phyloP scores from a whole-genome alignment of 2,888 invertebrate species.

The Idaea biselata region DNA sequence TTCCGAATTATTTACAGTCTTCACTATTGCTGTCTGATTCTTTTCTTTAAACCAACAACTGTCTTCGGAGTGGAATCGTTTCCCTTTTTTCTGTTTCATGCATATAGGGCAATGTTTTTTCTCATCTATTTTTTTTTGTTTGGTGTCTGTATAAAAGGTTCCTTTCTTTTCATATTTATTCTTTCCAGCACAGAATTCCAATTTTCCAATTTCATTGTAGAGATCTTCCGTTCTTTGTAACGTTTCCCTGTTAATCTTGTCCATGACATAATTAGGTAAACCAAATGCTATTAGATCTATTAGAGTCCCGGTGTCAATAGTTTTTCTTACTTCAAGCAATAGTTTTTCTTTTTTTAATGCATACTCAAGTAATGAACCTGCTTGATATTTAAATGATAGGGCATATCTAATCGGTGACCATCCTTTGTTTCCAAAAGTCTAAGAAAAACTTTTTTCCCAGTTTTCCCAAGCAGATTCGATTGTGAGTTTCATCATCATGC shows the following conservation, averaged over 20 bases:
- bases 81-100: slow-evolving; percentile 17
- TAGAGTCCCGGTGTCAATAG: slow-evolving; percentile 10
- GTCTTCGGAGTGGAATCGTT: slow-evolving; percentile 20
- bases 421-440: too few relatives aligned
- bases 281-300: slow-evolving; percentile 18
- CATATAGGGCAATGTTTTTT: slow-evolving; percentile 24
- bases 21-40: slow-evolving; percentile 10
- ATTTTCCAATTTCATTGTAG: slow-evolving; percentile 17
- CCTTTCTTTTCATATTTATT: slow-evolving; percentile 2
- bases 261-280: slow-evolving; percentile 20
- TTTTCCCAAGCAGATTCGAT: too few relatives aligned
- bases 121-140: slow-evolving; percentile 8
- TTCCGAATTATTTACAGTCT: slow-evolving; percentile 23
- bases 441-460: too few relatives aligned
- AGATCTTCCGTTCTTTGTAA: too few relatives aligned
- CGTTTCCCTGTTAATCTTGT: slow-evolving; percentile 24
- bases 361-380: too few relatives aligned
- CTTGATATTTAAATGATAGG: too few relatives aligned
- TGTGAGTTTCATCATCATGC: too few relatives aligned
- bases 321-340: slow-evolving; percentile 18
- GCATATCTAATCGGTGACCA: too few relatives aligned
- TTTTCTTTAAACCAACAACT: slow-evolving; percentile 24
- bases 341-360: too few relatives aligned
- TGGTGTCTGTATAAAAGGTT: too few relatives aligned
- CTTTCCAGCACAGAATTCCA: slow-evolving; percentile 18